Percentiles rank a stretch among this genome's conserved stretches.
Conservation (phyloP, 53 echinoderm and acorn worm genomes). For the Echinometra lucunter region DNA sequence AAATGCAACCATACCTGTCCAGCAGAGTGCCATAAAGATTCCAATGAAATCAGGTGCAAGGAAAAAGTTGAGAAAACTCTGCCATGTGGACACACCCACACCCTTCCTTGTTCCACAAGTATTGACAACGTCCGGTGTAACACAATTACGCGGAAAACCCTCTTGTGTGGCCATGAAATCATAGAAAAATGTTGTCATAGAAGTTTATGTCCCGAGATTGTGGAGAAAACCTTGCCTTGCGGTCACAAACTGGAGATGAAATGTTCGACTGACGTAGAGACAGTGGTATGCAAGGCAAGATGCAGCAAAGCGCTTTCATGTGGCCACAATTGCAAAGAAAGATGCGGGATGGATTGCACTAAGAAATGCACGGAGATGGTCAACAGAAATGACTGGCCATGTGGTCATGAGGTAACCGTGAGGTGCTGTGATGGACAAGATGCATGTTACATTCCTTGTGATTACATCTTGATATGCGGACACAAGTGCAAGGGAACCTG, state of each 20-base stretch:
- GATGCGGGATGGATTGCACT: constrained; percentile 76
- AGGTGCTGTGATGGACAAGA: constrained; percentile 74
- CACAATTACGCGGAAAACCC: constrained; percentile 3
- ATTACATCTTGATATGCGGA: constrained; percentile 62
- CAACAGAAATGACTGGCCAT: constrained; percentile 67
- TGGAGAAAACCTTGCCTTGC: constrained; percentile 51
- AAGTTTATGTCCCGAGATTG: constrained; percentile 64
- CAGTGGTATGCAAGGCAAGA: constrained; percentile 65
- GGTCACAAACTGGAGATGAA: constrained; percentile 16
- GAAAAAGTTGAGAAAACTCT: constrained; percentile 71
- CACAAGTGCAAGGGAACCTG: constrained; percentile 82
- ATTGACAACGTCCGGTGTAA: constrained; percentile 48
- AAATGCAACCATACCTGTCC: not conserved
- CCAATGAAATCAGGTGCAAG: not conserved
- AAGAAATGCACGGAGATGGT: constrained; percentile 69
- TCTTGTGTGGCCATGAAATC: constrained; percentile 73
- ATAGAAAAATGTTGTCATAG: constrained; percentile 68
- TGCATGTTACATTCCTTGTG: constrained; percentile 72
- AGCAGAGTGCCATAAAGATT: constrained; percentile 14
- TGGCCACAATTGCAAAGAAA: constrained; percentile 77
- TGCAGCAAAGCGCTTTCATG: constrained; percentile 73
- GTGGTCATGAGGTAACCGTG: constrained; percentile 76
- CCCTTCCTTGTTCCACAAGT: not conserved
- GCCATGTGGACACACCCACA: constrained; percentile 76
- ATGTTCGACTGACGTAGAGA: constrained; percentile 56